Conservation (phyloP, 2,113 vertebrate species). For the Manacus vitellinus region DNA sequence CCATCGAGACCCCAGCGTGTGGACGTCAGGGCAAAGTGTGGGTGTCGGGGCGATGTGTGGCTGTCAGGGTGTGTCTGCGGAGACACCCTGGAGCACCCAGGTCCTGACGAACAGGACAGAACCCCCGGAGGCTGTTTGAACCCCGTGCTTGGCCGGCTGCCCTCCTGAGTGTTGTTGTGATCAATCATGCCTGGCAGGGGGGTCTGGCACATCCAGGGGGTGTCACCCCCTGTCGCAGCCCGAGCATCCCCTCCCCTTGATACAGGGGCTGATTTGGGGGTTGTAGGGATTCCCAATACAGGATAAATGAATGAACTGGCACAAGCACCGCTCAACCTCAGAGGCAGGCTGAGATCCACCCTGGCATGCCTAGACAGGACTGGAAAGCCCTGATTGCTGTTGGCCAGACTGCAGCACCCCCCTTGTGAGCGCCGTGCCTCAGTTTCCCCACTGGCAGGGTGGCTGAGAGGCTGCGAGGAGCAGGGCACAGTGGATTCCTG, state of each 20-base stretch:
- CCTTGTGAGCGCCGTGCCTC: rapidly evolving
- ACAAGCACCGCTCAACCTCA: neutral
- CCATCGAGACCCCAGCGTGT: neutral
- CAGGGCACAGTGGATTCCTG: neutral
- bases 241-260: neutral
- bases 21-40: neutral
- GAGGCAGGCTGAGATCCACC: neutral
- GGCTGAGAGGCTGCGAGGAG: neutral
- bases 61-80: neutral
- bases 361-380: neutral
- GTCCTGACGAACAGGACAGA: neutral
- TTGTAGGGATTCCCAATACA: rapidly evolving
- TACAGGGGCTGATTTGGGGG: neutral
- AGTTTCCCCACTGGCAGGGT: neutral
- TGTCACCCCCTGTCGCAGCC: neutral
- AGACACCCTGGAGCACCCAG: neutral
- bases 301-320: neutral
- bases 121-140: neutral
- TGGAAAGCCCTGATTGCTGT: neutral
- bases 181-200: neutral
- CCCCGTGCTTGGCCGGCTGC: neutral
- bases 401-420: neutral
- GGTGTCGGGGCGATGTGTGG: too few relatives aligned
- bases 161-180: neutral
- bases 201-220: neutral